Base-by-base conservation (phyloP, 2,888 invertebrate genomes). In the Eretmocerus hayati region DNA sequence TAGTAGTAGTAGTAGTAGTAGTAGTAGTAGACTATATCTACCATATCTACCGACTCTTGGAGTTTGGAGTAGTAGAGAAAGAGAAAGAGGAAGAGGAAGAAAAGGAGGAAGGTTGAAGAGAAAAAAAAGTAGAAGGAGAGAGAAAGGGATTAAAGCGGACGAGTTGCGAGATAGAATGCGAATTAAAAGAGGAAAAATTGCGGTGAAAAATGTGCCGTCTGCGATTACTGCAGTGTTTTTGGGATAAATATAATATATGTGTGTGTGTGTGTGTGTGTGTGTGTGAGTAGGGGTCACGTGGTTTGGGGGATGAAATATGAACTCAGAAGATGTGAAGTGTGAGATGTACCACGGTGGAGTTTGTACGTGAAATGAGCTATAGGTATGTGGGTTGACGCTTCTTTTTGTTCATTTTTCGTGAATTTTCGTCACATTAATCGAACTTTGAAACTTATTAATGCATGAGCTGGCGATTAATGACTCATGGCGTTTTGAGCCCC, bases 151-250 rank as follows among this genome's bases (percentile, higher is more conserved):
- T 30, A 42, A 31, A 21, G 39, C 36, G 36, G 22, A 42, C n/a
- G 22, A 42, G 46, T 32, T 46, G 43, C 36, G 55, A n/a, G n/a
- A n/a, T n/a, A n/a, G n/a, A 52, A 52, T 46, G 56, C 51, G 56
- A 53, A 53, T 53, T 50, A 50, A 53, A 53, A 50, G 53, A 50
- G 46, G 47, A 48, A 50, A 53, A 53, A 53, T 53, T 46, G 49
- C 44, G 23, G 38, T 49, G 52, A 53, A 47, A 46, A 49, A 53
- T 53, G 52, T 47, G 42, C 39, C 31, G 35, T n/a, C n/a, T n/a
- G n/a, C n/a, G n/a, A n/a, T n/a, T n/a, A n/a, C n/a, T n/a, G n/a
- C n/a, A n/a, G n/a, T n/a, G n/a, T n/a, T n/a, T n/a, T n/a, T n/a
- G n/a, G n/a, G n/a, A n/a, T n/a, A n/a, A n/a, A n/a, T n/a, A n/a